Base-by-base conservation (phyloP, 2,888 invertebrate genomes). In the Keiferia lycopersicella region DNA sequence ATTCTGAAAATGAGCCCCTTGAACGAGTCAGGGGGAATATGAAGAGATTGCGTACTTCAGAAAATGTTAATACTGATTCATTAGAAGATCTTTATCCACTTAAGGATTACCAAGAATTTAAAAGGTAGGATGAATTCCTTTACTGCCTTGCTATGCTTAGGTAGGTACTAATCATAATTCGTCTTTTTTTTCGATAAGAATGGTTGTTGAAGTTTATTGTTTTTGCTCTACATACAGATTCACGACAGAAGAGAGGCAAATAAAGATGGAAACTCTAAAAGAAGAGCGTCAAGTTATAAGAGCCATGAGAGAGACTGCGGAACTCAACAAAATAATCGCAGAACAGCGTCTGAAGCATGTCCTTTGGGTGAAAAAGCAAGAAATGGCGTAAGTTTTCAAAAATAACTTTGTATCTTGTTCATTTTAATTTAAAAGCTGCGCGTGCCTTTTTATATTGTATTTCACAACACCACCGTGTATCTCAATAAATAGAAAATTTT, bases 301-400 rank as follows among this genome's bases (percentile, higher is more conserved):
- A 71, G 88, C 89, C 7, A 90, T 91, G 88, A 80, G 94, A 69
- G 93, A 94, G 77, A 92, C 93, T 50, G 93, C 93, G 3, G 94
- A 94, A 77, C 83, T 94, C 38, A 93, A 94, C 73, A 94, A 93
- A 80, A 93, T 93, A 59, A 92, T 93, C 70, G 93, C 93, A 1
- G 88, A 93, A 70, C 93, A 93, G 74, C 93, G 92, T 75, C 79
- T 94, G 26, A 93, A 93, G 64, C 89, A 91, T 74, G 75, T 92
- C 3, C 70, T 91, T 16, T 91, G 91, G 91, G 72, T 84, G 16
- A 89, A 89, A 66, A 89, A 88, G 66, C 83, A 82, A 68, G 89
- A 91, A 67, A 86, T 85, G 78, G 68, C 77, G 91, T 91, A 79
- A 80, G 90, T 82, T 64, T 3, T 18, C 10, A 4, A 4, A 6